Percentiles rank a stretch among this genome's conserved stretches.
Conservation (phyloP, 2,113 vertebrate species). For the Neogale vison region DNA sequence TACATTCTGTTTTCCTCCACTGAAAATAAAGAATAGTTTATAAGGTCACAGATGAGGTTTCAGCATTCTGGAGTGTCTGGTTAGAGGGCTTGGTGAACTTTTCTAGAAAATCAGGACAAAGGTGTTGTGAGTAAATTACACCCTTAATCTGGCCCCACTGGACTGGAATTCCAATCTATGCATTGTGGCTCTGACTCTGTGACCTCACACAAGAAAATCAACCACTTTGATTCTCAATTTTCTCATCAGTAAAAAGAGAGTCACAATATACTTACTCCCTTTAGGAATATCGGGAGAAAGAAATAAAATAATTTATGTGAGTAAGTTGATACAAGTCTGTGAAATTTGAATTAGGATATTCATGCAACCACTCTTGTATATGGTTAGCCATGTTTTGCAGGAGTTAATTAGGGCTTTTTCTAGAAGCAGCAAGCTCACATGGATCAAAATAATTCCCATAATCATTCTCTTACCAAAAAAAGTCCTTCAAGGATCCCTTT, state of each 20-base stretch:
- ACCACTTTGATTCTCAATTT: background rate
- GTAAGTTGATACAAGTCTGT: background rate
- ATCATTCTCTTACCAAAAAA: background rate
- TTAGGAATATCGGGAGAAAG: background rate
- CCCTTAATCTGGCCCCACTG: background rate
- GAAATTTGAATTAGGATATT: background rate
- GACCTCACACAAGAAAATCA: background rate
- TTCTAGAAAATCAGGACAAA: background rate
- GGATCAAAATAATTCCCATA: background rate
- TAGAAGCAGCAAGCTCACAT: background rate
- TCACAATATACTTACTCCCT: background rate
- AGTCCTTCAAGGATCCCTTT: background rate
- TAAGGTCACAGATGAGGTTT: background rate
- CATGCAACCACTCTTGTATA: background rate
- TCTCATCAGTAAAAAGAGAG: background rate
- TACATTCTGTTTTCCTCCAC: background rate
- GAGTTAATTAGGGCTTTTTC: background rate
- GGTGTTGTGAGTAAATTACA: background rate
- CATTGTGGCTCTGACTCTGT: background rate
- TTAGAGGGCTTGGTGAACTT: background rate
- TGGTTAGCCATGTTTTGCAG: background rate
- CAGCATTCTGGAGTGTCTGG: background rate
- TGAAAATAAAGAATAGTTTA: background rate
- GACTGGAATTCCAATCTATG: background rate
- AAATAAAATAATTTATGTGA: background rate